Conservation (phyloP, 2,113 vertebrate species). For the Bambusicola thoracicus region DNA sequence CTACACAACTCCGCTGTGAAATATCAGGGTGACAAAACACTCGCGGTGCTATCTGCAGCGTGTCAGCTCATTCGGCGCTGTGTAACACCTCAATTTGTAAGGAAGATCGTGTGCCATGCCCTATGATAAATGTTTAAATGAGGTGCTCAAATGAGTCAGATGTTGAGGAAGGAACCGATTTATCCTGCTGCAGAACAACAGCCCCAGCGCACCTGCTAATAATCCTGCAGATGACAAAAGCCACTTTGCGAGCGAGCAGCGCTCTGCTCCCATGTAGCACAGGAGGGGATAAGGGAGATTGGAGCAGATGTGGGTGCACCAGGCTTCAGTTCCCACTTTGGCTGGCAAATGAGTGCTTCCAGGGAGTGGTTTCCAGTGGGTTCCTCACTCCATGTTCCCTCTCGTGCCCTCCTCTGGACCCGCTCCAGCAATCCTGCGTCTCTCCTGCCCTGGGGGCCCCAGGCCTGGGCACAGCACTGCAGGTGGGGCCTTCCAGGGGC, state of each 20-base stretch:
- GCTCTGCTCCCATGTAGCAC: neutral
- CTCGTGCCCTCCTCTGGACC: too few relatives aligned
- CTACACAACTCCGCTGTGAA: neutral
- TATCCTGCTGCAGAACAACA: neutral
- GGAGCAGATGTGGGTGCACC: rapidly evolving
- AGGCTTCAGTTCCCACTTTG: rapidly evolving
- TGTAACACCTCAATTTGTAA: neutral
- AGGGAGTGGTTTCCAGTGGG: neutral
- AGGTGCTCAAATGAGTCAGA: neutral
- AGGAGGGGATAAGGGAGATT: neutral
- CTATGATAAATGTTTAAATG: neutral
- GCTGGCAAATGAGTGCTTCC: too few relatives aligned
- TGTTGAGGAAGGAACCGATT: neutral
- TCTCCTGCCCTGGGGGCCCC: too few relatives aligned
- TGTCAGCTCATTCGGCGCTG: neutral
- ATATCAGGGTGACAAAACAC: neutral
- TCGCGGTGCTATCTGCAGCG: rapidly evolving
- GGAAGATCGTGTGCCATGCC: neutral
- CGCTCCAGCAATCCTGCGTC: too few relatives aligned
- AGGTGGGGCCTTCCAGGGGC: too few relatives aligned
- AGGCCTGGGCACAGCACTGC: too few relatives aligned
- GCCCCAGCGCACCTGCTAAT: neutral
- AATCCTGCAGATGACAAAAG: neutral
- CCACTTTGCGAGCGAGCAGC: rapidly evolving
- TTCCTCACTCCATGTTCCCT: rapidly evolving